Percentiles rank a stretch among this genome's conserved stretches.
Conservation (phyloP, 2,797 vertebrate species). For the Pagetopsis macropterus region DNA sequence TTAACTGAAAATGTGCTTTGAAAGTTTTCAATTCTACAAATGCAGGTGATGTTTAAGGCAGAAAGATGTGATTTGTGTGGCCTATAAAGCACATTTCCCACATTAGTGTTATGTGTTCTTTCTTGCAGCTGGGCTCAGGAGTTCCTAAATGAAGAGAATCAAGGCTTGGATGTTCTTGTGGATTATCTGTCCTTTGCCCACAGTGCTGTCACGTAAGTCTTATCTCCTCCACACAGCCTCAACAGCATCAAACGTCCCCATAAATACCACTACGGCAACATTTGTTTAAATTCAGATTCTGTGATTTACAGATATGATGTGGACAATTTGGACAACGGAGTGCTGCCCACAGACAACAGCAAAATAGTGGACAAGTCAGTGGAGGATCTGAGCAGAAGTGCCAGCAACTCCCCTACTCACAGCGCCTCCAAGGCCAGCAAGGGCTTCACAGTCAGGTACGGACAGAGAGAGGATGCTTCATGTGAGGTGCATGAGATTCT, state of each 20-base stretch:
- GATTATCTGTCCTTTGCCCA: constrained; percentile 92
- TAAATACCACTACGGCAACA: neutral
- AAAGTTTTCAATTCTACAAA: neutral
- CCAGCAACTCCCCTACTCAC: constrained; percentile 81
- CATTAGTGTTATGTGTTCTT: neutral
- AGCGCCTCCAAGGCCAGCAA: constrained; percentile 77
- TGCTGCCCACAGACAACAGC: constrained; percentile 74
- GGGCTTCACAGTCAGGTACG: constrained; percentile 87
- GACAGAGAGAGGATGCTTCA: neutral
- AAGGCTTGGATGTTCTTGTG: constrained; percentile 90
- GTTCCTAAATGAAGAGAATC: constrained; percentile 93
- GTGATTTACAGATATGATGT: constrained; percentile 82
- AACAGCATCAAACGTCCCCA: neutral
- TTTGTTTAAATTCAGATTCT: neutral
- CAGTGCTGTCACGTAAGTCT: constrained; percentile 84
- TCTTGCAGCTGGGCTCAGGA: constrained; percentile 92
- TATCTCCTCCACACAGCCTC: neutral
- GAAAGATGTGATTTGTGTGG: neutral
- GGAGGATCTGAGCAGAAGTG: constrained; percentile 88
- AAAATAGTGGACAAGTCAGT: constrained; percentile 83
- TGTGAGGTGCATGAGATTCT: neutral
- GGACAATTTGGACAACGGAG: constrained; percentile 85
- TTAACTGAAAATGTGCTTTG: neutral
- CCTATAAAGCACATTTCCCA: neutral
- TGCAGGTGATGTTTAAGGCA: neutral